Conservation (phyloP, 2,113 vertebrate species). For the Toxostoma redivivum region DNA sequence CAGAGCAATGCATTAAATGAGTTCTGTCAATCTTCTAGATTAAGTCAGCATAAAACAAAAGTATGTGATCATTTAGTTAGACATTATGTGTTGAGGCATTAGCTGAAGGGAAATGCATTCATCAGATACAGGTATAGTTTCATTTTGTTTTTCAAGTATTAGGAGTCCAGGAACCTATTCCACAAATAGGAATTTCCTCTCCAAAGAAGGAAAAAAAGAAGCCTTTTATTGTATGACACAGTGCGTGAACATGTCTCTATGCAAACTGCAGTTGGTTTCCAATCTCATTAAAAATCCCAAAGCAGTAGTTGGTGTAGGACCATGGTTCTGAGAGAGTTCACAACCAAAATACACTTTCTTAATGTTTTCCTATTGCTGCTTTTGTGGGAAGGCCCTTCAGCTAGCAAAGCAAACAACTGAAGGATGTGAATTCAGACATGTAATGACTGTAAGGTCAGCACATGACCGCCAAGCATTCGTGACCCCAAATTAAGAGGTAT, state of each 20-base stretch:
- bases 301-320: background rate
- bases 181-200: background rate
- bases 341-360: background rate
- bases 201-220: background rate
- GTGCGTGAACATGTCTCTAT: background rate
- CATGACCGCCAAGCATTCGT: conserved; percentile 39
- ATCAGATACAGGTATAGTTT: background rate
- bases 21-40: background rate
- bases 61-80: background rate
- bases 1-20: background rate
- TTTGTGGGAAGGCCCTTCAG: conserved; percentile 16
- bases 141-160: background rate
- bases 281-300: background rate
- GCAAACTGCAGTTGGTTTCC: background rate
- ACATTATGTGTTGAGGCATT: background rate
- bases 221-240: fast-evolving
- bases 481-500: conserved; percentile 62
- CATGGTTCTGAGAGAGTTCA: background rate
- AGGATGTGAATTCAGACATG: conserved; percentile 49
- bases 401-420: conserved; percentile 18
- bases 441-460: conserved; percentile 49
- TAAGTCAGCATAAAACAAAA: background rate
- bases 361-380: background rate
- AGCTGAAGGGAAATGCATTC: background rate
- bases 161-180: background rate